Evolutionary conservation across 2,113 vertebrate genomes (phyloP).

Genomic region (Sinosuthora webbiana): DNA sequence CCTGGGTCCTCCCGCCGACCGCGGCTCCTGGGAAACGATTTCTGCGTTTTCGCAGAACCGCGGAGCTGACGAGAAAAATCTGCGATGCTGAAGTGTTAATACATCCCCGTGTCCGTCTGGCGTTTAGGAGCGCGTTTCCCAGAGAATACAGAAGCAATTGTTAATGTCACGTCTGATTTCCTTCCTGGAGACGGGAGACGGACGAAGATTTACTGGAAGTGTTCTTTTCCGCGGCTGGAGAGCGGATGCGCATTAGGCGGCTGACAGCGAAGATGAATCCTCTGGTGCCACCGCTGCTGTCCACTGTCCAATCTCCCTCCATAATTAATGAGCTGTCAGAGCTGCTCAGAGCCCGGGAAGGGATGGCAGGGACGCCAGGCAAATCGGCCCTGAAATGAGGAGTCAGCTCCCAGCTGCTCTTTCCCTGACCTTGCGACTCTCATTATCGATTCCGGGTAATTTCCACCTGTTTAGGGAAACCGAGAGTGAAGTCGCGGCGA

Average conservation of each 20-base stretch:
- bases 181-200: conserved; percentile 51
- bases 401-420: conserved; percentile 40
- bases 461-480: conserved; percentile 55
- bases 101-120: conserved; percentile 27
- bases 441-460: conserved; percentile 72
- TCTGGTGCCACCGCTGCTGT: conserved; percentile 39
- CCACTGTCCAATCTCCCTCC: conserved; percentile 58
- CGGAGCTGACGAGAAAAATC: background rate
- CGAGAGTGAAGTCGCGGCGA: background rate
- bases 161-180: conserved; percentile 75
- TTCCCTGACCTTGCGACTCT: conserved; percentile 68
- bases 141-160: conserved; percentile 67
- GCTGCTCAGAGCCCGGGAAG: conserved; percentile 55
- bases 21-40: background rate
- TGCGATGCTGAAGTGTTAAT: conserved; percentile 9
- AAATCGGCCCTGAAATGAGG: conserved; percentile 77
- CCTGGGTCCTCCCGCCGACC: rapidly evolving
- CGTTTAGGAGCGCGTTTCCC: conserved; percentile 44
- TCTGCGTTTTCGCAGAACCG: no score
- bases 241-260: conserved; percentile 41
- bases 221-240: conserved; percentile 16
- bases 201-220: conserved; percentile 67
- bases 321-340: conserved; percentile 82
- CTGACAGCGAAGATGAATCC: conserved; percentile 70
- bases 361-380: conserved; percentile 44